Percentiles rank a stretch among this genome's conserved stretches.
phyloP scores from a whole-genome alignment of 2,113 vertebrate genomes.

The Piprites chloris region DNA sequence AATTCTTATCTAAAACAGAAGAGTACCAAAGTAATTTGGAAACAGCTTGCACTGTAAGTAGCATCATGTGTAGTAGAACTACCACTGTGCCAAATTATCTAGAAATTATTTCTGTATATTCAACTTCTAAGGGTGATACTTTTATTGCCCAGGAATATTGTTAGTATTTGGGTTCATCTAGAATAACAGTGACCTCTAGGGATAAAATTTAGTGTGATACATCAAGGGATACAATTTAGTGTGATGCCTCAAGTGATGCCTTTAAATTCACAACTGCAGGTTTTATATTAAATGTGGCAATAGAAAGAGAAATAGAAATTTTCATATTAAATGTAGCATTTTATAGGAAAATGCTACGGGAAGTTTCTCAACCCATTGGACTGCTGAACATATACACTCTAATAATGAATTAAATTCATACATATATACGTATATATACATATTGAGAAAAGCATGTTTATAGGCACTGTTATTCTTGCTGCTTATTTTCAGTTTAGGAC shows the following conservation, averaged over 20 bases:
- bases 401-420: background rate
- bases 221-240: background rate
- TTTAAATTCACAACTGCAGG: background rate
- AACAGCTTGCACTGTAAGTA: background rate
- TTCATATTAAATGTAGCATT: background rate
- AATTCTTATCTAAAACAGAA: conserved; percentile 37
- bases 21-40: conserved; percentile 24
- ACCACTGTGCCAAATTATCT: conserved; percentile 9
- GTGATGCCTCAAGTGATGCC: background rate
- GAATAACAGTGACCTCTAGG: conserved; percentile 28
- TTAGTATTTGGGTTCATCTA: background rate
- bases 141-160: background rate
- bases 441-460: background rate
- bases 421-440: background rate
- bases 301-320: background rate
- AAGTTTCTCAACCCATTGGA: background rate
- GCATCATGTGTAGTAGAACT: background rate
- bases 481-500: background rate
- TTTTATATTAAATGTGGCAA: background rate
- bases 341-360: background rate
- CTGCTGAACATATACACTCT: background rate
- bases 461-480: background rate
- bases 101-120: conserved; percentile 24
- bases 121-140: background rate
- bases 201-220: conserved; percentile 1